Conservation (phyloP, 2,113 vertebrate species). For the Chaetodon auriga region DNA sequence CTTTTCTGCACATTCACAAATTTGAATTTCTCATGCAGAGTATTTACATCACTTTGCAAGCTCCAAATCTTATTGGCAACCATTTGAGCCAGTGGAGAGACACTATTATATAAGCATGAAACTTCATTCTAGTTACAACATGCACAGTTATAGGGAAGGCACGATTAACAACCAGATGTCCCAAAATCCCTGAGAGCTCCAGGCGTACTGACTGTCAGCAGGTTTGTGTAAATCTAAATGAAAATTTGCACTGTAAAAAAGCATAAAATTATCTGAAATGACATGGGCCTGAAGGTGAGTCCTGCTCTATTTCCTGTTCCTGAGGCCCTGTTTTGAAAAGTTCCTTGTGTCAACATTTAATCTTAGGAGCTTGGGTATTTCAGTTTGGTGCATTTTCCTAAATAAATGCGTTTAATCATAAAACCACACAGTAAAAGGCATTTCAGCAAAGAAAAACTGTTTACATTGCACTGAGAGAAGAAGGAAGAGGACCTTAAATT, state of each 20-base stretch:
- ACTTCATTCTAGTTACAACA: not conserved
- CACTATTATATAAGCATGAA: not conserved
- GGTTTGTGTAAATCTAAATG: not conserved
- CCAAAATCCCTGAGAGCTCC: not conserved
- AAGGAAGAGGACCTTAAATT: not conserved
- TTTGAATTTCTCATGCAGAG: not conserved
- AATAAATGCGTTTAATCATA: not conserved
- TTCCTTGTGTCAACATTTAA: not conserved
- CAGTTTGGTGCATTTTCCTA: not conserved
- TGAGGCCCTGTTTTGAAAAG: not conserved
- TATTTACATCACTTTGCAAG: not conserved
- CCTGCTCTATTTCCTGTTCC: not conserved
- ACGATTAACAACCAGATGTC: too few species aligned
- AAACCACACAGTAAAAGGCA: not conserved
- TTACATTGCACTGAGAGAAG: not conserved
- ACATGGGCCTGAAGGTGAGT: not conserved
- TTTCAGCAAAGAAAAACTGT: not conserved
- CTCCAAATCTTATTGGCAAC: not conserved
- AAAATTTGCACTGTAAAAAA: not conserved
- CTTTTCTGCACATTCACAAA: not conserved
- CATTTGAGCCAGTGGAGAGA: not conserved
- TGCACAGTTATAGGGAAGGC: not conserved
- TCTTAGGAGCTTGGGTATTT: not conserved
- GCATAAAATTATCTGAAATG: not conserved
- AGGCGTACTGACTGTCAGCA: not conserved